Percentiles rank a stretch among this genome's conserved stretches.
Evolutionary conservation across 2,113 vertebrate species (phyloP).

Genomic region (Aldabrachelys gigantea): DNA sequence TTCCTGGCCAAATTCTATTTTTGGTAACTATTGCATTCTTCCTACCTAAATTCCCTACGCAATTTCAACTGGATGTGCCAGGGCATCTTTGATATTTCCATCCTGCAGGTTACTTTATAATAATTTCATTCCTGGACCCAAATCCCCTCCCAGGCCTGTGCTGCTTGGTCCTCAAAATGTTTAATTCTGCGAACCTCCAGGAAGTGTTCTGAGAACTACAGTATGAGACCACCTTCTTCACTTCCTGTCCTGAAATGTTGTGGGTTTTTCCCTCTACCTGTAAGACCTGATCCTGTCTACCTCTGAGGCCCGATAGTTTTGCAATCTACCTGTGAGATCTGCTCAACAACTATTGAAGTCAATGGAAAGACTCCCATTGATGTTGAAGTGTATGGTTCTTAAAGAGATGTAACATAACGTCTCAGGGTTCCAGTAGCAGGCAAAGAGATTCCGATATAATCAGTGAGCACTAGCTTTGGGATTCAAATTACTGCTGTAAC

Average conservation of each 20-base stretch:
- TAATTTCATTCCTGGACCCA: not conserved
- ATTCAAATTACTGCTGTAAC: not conserved
- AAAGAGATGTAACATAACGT: not conserved
- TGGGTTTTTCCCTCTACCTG: not conserved
- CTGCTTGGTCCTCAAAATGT: not conserved
- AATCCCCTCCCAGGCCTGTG: not conserved
- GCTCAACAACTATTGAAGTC: not conserved
- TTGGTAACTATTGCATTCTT: not conserved
- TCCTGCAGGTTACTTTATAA: not conserved
- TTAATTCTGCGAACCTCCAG: not conserved
- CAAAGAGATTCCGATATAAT: not conserved
- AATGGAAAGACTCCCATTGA: not conserved
- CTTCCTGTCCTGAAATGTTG: not conserved
- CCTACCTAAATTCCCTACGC: not conserved
- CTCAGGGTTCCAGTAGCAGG: not conserved
- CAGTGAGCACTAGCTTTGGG: not conserved
- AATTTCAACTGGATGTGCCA: not conserved
- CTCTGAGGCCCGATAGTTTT: not conserved
- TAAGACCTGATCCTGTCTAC: not conserved
- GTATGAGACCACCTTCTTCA: rapidly evolving
- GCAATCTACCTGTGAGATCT: not conserved
- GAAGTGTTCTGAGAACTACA: rapidly evolving
- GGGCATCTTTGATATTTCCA: not conserved
- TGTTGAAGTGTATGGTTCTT: not conserved
- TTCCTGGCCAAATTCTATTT: not conserved